Evolutionary conservation across 2,113 vertebrate species (phyloP).

Genomic region (Bujurquina vittata): DNA sequence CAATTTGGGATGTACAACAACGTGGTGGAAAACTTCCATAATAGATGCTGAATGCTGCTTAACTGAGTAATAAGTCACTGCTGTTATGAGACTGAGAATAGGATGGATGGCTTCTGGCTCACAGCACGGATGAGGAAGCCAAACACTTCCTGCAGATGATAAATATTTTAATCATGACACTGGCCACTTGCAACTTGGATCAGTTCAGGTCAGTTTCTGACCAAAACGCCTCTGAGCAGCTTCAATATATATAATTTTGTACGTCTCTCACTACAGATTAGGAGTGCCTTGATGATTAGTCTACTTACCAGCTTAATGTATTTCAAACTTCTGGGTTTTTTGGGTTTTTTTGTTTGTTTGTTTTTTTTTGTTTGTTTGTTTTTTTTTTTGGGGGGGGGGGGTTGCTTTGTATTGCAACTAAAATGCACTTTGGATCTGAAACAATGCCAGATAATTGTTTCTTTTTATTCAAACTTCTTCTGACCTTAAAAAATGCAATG

Average conservation of each 20-base stretch:
- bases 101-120: constrained; percentile 37
- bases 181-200: not conserved
- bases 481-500: not conserved
- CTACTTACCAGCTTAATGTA: not conserved
- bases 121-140: constrained; percentile 6
- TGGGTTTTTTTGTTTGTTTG: no score
- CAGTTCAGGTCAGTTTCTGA: not conserved
- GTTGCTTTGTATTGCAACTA: not conserved
- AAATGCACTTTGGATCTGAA: not conserved
- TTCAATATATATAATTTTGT: not conserved
- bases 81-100: constrained; percentile 9
- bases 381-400: no score
- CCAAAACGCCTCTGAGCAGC: not conserved
- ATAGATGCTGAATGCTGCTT: constrained; percentile 51
- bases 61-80: constrained; percentile 27
- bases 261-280: not conserved
- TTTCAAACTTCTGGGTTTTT: not conserved
- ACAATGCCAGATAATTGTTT: not conserved
- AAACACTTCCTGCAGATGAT: constrained; percentile 43
- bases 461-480: not conserved
- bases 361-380: no score
- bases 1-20: constrained; percentile 13
- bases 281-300: not conserved
- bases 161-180: constrained; percentile 42
- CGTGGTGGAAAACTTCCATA: constrained; percentile 15